These are phyloP conservation scores for Falco novaeseelandiae DNA, from an alignment of 2,797 vertebrate genomes.

Conservation along the genomic window DNA sequence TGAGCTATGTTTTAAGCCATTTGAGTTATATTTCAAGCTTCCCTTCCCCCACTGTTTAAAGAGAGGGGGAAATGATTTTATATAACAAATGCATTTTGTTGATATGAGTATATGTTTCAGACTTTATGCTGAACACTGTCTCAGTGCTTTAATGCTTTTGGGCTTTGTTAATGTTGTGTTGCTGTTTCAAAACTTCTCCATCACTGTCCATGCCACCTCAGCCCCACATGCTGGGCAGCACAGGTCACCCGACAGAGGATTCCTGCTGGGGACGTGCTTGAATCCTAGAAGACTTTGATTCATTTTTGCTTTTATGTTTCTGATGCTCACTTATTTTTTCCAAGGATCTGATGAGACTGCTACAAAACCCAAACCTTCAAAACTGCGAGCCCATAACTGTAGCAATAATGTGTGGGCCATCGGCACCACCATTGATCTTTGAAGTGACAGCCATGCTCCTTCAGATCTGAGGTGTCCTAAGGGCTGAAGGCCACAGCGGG, in stretches of 20 bases:
- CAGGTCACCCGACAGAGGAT: accelerated
- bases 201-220: not conserved
- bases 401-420: accelerated
- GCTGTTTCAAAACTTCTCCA: not conserved
- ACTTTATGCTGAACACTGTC: not conserved
- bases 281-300: not conserved
- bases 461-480: no score
- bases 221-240: not conserved
- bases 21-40: slow-evolving; percentile 49
- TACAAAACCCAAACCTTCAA: not conserved
- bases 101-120: not conserved
- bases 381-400: accelerated
- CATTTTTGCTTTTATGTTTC: not conserved
- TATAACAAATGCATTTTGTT: slow-evolving; percentile 20
- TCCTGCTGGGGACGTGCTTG: accelerated
- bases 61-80: slow-evolving; percentile 14
- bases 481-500: not conserved
- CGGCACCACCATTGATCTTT: accelerated
- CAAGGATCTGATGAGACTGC: not conserved
- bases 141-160: not conserved
- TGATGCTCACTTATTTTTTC: accelerated
- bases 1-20: slow-evolving; percentile 30
- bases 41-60: not conserved
- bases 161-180: not conserved
- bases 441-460: accelerated